These are phyloP conservation scores for Dipodomys spectabilis DNA, from an alignment of 2,113 vertebrate species.

Conservation along the genomic window DNA sequence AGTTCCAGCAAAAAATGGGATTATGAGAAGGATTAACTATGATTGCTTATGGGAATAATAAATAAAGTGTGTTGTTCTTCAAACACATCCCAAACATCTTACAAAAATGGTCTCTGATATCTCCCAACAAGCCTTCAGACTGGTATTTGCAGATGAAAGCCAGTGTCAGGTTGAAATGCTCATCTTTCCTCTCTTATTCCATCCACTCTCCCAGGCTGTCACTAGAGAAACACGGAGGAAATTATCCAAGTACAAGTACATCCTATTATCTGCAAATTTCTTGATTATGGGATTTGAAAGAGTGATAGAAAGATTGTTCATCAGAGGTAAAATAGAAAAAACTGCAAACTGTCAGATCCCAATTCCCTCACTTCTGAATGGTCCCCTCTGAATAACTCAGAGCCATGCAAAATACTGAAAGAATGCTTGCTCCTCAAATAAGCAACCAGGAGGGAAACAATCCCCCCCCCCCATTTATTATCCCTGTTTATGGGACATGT, in stretches of 20 bases:
- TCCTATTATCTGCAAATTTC: not conserved
- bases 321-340: not conserved
- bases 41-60: not conserved
- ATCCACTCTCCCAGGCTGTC: not conserved
- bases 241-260: not conserved
- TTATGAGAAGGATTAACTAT: not conserved
- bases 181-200: not conserved
- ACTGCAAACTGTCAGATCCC: not conserved
- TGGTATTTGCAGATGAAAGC: not conserved
- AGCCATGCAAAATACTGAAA: slow-evolving; percentile 31
- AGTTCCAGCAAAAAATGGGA: not conserved
- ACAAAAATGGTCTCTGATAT: slow-evolving; percentile 10
- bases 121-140: not conserved
- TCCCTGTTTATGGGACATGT: slow-evolving; percentile 33
- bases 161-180: not conserved
- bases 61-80: not conserved
- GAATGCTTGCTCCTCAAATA: slow-evolving; percentile 2
- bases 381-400: slow-evolving; percentile 27
- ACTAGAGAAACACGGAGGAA: slow-evolving; percentile 1
- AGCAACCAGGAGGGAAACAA: slow-evolving; percentile 49
- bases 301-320: slow-evolving; percentile 36
- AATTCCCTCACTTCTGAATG: not conserved
- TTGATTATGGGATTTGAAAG: slow-evolving; percentile 28
- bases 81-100: not conserved
- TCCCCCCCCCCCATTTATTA: slow-evolving; percentile 20